Conservation (phyloP, 2,113 vertebrate species). For the Aptenodytes forsteri region DNA sequence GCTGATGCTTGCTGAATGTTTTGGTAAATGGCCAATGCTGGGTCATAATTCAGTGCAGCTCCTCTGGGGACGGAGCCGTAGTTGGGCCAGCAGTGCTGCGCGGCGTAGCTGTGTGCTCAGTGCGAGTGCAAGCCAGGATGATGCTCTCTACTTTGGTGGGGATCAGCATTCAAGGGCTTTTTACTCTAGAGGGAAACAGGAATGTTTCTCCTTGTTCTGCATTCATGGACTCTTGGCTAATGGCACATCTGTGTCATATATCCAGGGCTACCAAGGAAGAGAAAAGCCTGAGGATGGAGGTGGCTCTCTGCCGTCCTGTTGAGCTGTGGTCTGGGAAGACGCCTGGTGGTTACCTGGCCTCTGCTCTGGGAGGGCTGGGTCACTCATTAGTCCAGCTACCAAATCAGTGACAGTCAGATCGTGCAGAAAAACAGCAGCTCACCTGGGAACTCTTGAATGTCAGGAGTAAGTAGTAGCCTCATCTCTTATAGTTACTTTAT, state of each 20-base stretch:
- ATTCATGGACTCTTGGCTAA: background rate
- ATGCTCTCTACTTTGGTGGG: background rate
- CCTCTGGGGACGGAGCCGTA: fast-evolving
- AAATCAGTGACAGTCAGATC: background rate
- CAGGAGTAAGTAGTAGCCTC: background rate
- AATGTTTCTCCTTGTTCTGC: background rate
- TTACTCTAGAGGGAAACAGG: background rate
- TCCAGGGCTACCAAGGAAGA: background rate
- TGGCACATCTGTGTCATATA: background rate
- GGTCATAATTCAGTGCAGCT: background rate
- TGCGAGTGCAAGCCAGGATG: fast-evolving
- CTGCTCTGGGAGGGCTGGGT: background rate
- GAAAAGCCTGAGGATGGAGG: background rate
- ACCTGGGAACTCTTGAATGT: background rate
- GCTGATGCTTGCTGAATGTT: background rate
- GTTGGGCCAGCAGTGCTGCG: fast-evolving
- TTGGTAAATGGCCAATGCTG: background rate
- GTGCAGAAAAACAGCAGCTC: background rate
- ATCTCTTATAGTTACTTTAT: background rate
- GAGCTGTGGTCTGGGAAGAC: background rate
- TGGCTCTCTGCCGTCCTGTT: background rate
- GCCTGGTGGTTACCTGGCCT: background rate
- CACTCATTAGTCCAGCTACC: background rate
- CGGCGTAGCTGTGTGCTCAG: background rate
- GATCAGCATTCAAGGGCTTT: background rate